Base-by-base conservation (phyloP, 2,797 vertebrate species). In the Miichthys miiuy region DNA sequence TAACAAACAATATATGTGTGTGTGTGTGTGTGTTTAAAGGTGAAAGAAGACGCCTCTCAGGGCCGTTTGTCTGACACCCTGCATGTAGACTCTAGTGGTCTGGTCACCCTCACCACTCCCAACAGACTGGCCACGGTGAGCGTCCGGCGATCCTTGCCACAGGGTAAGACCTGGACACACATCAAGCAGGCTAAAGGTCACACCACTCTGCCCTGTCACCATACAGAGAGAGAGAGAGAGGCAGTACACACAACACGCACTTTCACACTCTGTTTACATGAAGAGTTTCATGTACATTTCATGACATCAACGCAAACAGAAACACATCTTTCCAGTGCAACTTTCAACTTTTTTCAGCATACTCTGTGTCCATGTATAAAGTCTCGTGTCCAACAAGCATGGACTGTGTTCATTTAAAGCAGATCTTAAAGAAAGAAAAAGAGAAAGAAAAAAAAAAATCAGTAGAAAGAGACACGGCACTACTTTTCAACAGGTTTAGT, bases 71-170 rank as follows among this genome's bases (percentile, higher is more conserved):
- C 96, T 0, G 97, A 97, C 75, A 96, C 95, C 0, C 50, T 97
- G 17, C 96, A 96, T 14, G 93, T 98, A 4, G 97, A 98, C 81
- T 74, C 96, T 0, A 93, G 94, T 0, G 97, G 97, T 17, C 95
- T 99, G 4, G 92, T 99, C 74, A 97, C 96, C 5, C 82, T 99
- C 30, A 96, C 95, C 18, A 99, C 97, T 2, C 95, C 97, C 57
- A 99, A 97, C 93, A 96, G 96, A 81, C 90, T 97, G 46, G 96
- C 96, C 72, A 97, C 95, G 0, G 92, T 99, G 23, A 91, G 96
- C 0, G 94, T 99, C 27, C 93, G 95, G 98, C 97, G 0, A 11
- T 96, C 16, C 0, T 96, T 99, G 57, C 98, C 98, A 0, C 95
- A 96, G 34, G 96, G 94, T 94, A 80, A 89, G 87, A 73, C 11